phyloP scores from a whole-genome alignment of 2,113 vertebrate species.

The Abramis brama region DNA sequence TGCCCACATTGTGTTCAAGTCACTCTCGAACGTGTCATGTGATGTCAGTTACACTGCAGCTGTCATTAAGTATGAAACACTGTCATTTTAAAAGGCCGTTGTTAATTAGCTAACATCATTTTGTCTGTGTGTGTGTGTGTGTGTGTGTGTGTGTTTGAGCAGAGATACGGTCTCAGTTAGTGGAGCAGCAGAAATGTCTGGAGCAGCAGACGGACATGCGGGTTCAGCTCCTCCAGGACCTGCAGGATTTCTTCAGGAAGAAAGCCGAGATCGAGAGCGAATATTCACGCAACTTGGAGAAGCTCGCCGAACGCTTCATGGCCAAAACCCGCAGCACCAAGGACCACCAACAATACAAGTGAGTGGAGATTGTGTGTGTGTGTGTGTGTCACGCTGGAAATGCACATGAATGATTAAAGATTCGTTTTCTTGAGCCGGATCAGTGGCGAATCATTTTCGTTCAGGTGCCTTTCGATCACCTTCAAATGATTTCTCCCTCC shows the following conservation, averaged over 20 bases:
- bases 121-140: neutral
- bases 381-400: neutral
- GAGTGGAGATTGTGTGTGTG: conserved; percentile 60
- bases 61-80: neutral
- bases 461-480: conserved; percentile 15
- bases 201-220: conserved; percentile 98
- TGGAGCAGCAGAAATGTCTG: conserved; percentile 98
- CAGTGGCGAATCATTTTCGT: neutral
- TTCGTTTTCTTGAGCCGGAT: neutral
- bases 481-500: neutral
- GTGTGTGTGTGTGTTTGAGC: conserved; percentile 48
- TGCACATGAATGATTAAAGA: conserved; percentile 12
- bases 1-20: conserved; percentile 28
- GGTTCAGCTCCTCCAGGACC: conserved; percentile 95
- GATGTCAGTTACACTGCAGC: neutral
- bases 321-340: conserved; percentile 98
- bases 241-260: conserved; percentile 99
- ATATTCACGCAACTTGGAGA: conserved; percentile 96
- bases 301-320: conserved; percentile 95
- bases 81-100: neutral
- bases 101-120: neutral
- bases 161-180: conserved; percentile 96
- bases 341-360: conserved; percentile 99
- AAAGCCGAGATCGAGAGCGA: conserved; percentile 98
- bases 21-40: neutral